Percentiles rank a stretch among this genome's conserved stretches.
Conservation (phyloP, 2,113 vertebrate genomes). For the Leptobrachium ailaonicum region DNA sequence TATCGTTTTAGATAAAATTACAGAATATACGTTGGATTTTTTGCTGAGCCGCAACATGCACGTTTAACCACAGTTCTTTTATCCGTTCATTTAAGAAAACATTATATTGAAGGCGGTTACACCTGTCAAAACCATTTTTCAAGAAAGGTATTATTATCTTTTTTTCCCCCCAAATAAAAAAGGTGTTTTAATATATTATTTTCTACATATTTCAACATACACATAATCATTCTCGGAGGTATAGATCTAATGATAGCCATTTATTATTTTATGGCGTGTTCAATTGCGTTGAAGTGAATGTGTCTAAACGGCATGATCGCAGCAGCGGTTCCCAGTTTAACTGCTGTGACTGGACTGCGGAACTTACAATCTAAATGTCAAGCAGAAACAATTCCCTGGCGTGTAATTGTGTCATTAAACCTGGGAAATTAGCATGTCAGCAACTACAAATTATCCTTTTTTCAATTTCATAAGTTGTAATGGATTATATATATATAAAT, state of each 20-base stretch:
- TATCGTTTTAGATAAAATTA: background rate
- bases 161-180: constrained; percentile 14
- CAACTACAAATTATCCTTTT: too few species aligned
- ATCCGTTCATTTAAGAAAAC: constrained; percentile 29
- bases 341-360: too few species aligned
- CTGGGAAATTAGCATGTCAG: too few species aligned
- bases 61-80: constrained; percentile 36
- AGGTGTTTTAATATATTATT: constrained; percentile 25
- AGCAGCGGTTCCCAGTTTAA: too few species aligned
- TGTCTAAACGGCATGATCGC: constrained; percentile 31
- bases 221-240: constrained; percentile 26
- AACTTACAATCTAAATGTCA: too few species aligned
- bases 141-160: constrained; percentile 24
- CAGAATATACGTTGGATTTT: constrained; percentile 18
- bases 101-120: constrained; percentile 32
- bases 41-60: background rate
- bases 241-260: background rate
- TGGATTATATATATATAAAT: too few species aligned
- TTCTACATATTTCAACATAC: constrained; percentile 34
- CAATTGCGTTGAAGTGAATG: background rate
- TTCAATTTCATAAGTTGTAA: too few species aligned
- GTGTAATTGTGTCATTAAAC: too few species aligned
- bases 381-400: too few species aligned
- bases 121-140: constrained; percentile 44
- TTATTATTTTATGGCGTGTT: constrained; percentile 19